A percentile compares a stretch with the other conserved stretches of the same genome.
These are phyloP conservation scores for Lindbergichthys nudifrons DNA, from an alignment of 2,797 vertebrate species.

Conservation along the genomic window DNA sequence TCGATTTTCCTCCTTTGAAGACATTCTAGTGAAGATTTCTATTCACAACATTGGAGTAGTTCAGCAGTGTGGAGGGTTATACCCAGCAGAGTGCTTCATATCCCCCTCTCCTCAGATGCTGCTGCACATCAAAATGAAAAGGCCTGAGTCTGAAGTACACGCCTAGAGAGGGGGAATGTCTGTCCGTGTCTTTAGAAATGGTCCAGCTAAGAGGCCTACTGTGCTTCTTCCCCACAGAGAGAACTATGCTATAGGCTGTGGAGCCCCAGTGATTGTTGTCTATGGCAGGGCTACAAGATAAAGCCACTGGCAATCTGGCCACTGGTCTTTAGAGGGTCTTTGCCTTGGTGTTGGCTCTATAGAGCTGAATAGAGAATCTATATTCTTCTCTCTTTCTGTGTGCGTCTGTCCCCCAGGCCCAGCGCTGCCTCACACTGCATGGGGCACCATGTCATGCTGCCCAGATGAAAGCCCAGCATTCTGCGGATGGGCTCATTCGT, in stretches of 20 bases:
- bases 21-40: conserved; percentile 71
- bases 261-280: conserved; percentile 62
- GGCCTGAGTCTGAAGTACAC: conserved; percentile 62
- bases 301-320: conserved; percentile 72
- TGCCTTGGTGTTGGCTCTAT: conserved; percentile 63
- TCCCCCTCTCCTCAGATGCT: conserved; percentile 63
- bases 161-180: conserved; percentile 56
- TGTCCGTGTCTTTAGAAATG: conserved; percentile 57
- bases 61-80: conserved; percentile 59
- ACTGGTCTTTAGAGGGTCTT: conserved; percentile 71
- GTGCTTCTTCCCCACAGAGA: conserved; percentile 58
- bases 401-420: conserved; percentile 67
- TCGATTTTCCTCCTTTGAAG: conserved; percentile 67
- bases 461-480: conserved; percentile 80
- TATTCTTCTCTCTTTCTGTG: conserved; percentile 67
- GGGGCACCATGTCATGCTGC: conserved; percentile 77
- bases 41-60: conserved; percentile 68
- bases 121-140: conserved; percentile 76
- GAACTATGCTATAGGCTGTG: conserved; percentile 55
- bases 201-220: conserved; percentile 56
- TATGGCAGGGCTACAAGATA: conserved; percentile 59
- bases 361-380: conserved; percentile 71
- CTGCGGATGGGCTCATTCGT: conserved; percentile 79
- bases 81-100: conserved; percentile 67
- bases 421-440: conserved; percentile 73